Percentiles rank a stretch among this genome's conserved stretches.
These are phyloP conservation scores for Drosophila multiciliata DNA, from an alignment of 2,888 invertebrate genomes.

Conservation along the genomic window DNA sequence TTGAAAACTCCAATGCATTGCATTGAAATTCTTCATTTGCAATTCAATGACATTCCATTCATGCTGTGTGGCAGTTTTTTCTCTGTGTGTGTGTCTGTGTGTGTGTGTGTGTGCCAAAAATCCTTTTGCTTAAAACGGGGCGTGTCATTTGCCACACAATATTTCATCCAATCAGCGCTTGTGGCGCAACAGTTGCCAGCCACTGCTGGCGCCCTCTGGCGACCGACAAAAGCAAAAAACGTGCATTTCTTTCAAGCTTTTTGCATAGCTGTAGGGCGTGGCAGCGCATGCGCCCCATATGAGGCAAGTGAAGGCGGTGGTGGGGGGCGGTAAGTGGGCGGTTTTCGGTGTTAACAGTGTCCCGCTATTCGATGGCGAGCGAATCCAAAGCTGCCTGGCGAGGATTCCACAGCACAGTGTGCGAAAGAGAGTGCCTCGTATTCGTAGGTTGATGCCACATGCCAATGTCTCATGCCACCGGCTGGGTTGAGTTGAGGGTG, in stretches of 20 bases:
- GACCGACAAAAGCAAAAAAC: constrained; percentile 33
- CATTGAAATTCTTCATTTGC: constrained; percentile 79
- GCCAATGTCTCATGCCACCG: constrained; percentile 40
- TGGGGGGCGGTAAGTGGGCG: constrained; percentile 41
- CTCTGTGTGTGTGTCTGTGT: not conserved
- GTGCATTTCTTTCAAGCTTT: constrained; percentile 21
- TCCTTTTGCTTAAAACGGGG: constrained; percentile 45
- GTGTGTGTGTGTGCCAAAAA: constrained; percentile 16
- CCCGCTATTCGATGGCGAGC: constrained; percentile 62
- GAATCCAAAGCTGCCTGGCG: constrained; percentile 59
- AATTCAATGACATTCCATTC: constrained; percentile 78
- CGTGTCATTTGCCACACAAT: constrained; percentile 49
- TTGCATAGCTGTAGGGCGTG: constrained; percentile 82
- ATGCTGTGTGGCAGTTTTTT: constrained; percentile 23
- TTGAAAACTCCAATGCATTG: constrained; percentile 74
- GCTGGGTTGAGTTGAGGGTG: constrained; percentile 2
- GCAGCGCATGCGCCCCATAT: constrained; percentile 80
- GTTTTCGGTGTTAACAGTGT: constrained; percentile 65
- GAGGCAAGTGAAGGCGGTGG: constrained; percentile 48
- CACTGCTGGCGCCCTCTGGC: constrained; percentile 52
- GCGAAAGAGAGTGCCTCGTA: constrained; percentile 59
- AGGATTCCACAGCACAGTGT: constrained; percentile 70
- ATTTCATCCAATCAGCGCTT: constrained; percentile 56
- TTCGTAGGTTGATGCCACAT: constrained; percentile 21
- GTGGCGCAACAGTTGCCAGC: constrained; percentile 69